A percentile compares a stretch with the other conserved stretches of the same genome.
phyloP scores from a whole-genome alignment of 2,888 invertebrate genomes.

The Orthosia gracilis region DNA sequence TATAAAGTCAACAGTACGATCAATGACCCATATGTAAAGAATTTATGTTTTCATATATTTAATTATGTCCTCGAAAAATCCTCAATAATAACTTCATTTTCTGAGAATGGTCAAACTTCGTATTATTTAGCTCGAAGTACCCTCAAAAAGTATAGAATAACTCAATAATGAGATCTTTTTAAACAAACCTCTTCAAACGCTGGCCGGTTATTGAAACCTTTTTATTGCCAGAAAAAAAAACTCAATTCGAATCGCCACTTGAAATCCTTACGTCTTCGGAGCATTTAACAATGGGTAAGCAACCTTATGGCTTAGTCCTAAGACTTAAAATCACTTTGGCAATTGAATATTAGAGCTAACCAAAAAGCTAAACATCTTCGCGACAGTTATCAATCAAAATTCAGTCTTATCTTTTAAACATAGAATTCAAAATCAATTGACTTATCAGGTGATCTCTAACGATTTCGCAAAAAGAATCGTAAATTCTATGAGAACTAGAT shows the following conservation, averaged over 20 bases:
- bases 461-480: conserved; percentile 26
- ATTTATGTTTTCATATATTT: conserved; percentile 42
- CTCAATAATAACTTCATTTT: conserved; percentile 40
- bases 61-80: conserved; percentile 46
- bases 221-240: conserved; percentile 70
- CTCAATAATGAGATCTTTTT: conserved; percentile 69
- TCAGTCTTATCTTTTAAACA: conserved; percentile 34
- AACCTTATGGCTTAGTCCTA: conserved; percentile 53
- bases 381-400: conserved; percentile 38
- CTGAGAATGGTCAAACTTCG: conserved; percentile 36
- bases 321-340: conserved; percentile 7
- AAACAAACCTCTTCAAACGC: conserved; percentile 64
- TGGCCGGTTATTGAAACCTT: conserved; percentile 83
- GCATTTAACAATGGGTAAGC: conserved; percentile 62
- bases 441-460: conserved; percentile 7
- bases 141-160: conserved; percentile 69
- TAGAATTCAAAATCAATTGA: conserved; percentile 26
- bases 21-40: conserved; percentile 31
- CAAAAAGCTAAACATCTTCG: conserved; percentile 51
- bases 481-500: conserved; percentile 32
- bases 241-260: conserved; percentile 74
- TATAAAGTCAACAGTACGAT: conserved; percentile 25
- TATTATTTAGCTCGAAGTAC: conserved; percentile 53
- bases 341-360: conserved; percentile 4
- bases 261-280: conserved; percentile 55